Base-by-base conservation (phyloP, 2,888 invertebrate genomes). In the Stenichneumon culpator region DNA sequence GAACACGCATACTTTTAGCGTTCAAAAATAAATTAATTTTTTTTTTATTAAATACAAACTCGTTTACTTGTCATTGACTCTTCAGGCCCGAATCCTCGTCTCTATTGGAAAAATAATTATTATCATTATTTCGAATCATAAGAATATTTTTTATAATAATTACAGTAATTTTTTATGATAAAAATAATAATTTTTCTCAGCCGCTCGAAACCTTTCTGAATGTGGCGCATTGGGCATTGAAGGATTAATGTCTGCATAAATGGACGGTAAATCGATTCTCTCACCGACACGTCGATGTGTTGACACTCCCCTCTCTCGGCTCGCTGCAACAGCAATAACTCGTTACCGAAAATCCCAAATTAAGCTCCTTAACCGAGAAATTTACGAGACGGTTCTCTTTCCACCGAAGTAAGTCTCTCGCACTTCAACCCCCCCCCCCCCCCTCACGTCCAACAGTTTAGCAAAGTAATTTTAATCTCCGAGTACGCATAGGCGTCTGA, bases 381-480 rank as follows among this genome's bases (percentile, higher is more conserved):
- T 93, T 93, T 93, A 91, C 93, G 92, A 93, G 93, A 93, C 92
- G 88, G 89, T 87, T 88, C 87, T 78, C 86, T 80, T 87, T 84
- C 86, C 85, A 72, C 36, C 81, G 32, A 25, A 32, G 63, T n/a
- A 63, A 67, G 78, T 83, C 60, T 73, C 79, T 68, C 50, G 22
- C 73, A 65, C 75, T 74, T 85, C 79, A 79, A n/a, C 81, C 67
- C 83, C 78, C 82, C 88, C 89, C 90, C 91, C 82, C 85, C 69
- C 75, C 50, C 68, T 57, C 82, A 87, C 86, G 89, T 87, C 84
- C 79, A 84, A 87, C 89, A 91, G 92, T 92, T 92, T 91, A 91
- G 92, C 89, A 89, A 93, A 93, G 93, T 93, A 93, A 94, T 93
- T 94, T 94, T 93, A 94, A 94, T 94, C 93, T 93, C 90, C 84